A percentile compares a stretch with the other conserved stretches of the same genome.
phyloP scores from a whole-genome alignment of 2,113 vertebrate species.

The Thryonomys swinderianus region DNA sequence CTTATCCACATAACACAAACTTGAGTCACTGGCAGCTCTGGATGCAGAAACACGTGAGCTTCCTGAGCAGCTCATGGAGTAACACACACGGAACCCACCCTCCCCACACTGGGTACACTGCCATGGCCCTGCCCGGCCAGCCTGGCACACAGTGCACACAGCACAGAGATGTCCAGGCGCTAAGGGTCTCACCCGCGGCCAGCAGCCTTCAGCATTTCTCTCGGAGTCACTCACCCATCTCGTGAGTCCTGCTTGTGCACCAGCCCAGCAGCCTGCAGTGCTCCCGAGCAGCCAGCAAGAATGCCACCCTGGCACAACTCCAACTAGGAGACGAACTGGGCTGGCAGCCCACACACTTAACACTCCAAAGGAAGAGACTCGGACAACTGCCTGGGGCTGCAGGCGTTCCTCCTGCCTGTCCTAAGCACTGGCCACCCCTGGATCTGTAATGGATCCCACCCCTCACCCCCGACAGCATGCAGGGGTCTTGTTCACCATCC shows the following conservation, averaged over 20 bases:
- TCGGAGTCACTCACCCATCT: too few relatives aligned
- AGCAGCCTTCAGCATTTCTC: background rate
- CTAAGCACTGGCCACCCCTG: background rate
- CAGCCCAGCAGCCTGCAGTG: too few relatives aligned
- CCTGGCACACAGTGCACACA: background rate
- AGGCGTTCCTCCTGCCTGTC: background rate
- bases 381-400: constrained; percentile 9
- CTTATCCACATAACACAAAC: background rate
- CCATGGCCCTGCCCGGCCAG: background rate
- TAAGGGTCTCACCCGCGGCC: background rate
- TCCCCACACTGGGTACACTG: background rate
- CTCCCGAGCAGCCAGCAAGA: too few relatives aligned
- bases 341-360: background rate
- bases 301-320: too few relatives aligned
- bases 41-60: background rate
- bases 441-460: background rate
- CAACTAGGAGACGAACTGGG: too few relatives aligned
- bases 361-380: constrained; percentile 47
- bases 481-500: background rate
- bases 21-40: background rate
- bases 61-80: too few relatives aligned
- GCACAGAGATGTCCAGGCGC: background rate
- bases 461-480: background rate
- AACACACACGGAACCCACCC: too few relatives aligned
- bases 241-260: too few relatives aligned